Evolutionary conservation across 2,113 vertebrate species (phyloP).

Genomic region (Ammodytes marinus): DNA sequence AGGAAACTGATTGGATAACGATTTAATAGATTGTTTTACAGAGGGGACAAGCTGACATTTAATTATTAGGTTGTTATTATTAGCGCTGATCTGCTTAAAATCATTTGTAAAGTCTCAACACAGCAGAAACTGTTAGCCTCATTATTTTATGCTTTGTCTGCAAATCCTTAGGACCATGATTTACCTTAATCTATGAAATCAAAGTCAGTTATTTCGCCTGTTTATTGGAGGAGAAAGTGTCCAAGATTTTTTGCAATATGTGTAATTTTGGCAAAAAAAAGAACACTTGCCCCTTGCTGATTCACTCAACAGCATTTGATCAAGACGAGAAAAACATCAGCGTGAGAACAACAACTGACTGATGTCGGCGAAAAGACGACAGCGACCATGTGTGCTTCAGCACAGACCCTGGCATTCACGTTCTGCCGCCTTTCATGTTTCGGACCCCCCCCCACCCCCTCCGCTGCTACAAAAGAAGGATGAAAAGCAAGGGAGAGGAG

Average conservation of each 20-base stretch:
- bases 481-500: slow-evolving; percentile 74
- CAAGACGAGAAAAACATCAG: slow-evolving; percentile 34
- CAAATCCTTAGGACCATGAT: slow-evolving; percentile 15
- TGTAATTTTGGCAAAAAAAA: slow-evolving; percentile 28
- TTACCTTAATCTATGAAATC: slow-evolving; percentile 42
- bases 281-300: slow-evolving; percentile 4
- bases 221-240: slow-evolving; percentile 22
- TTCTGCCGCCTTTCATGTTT: slow-evolving; percentile 69
- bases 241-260: slow-evolving; percentile 6
- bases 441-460: slow-evolving; percentile 42
- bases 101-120: not conserved
- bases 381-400: slow-evolving; percentile 38
- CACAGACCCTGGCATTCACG: slow-evolving; percentile 64
- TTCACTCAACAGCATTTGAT: slow-evolving; percentile 40
- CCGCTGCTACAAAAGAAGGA: slow-evolving; percentile 72
- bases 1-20: not conserved
- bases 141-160: slow-evolving; percentile 27
- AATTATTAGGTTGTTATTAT: not conserved
- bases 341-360: slow-evolving; percentile 43
- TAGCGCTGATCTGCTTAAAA: not conserved
- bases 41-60: not conserved
- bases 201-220: slow-evolving; percentile 6
- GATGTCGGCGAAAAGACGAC: slow-evolving; percentile 30
- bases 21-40: too few species aligned
- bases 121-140: slow-evolving; percentile 11